Base-by-base conservation (phyloP, 2,113 vertebrate genomes). In the Apus apus region DNA sequence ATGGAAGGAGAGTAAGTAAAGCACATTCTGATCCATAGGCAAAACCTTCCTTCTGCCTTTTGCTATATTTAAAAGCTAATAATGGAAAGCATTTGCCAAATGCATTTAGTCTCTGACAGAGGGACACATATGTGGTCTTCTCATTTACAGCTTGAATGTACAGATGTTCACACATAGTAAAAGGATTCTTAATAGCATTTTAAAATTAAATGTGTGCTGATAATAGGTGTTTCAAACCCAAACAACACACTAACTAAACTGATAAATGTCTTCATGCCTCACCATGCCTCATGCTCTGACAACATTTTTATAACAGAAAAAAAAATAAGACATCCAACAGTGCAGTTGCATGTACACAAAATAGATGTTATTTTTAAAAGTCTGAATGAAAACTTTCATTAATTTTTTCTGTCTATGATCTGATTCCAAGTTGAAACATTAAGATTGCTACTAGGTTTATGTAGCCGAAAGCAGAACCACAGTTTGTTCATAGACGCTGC, bases 391-490 rank as follows among this genome's bases (percentile, higher is more conserved):
- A 98, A 97, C 94, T 97, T 98, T 98, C 97, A 98, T 98, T 98
- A 98, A 96, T 97, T 98, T 98, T 14, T 94, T 97, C 87, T 93
- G 64, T 87, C 98, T 98, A 87, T 98, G 98, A 98, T 98, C 96
- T 98, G 94, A 97, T 98, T 98, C 98, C 98, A 98, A 98, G 96
- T 91, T 90, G 94, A 97, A 98, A 97, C 97, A 92, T 86, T 96
- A 94, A 98, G 96, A 97, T 92, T 95, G 96, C 95, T 97, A 97
- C 97, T 89, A 95, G 92, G 90, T 97, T 97, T 97, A 95, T 93
- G 96, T 98, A 98, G 98, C 98, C 94, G 10, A 97, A 96, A 98
- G 98, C 98, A 98, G 97, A 98, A 97, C 93, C 97, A 96, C 96
- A 94, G 96, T 96, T 96, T 94, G 94, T 97, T 96, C 97, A 97